Evolutionary conservation across 2,113 vertebrate species (phyloP).

Genomic region (Tiliqua scincoides): DNA sequence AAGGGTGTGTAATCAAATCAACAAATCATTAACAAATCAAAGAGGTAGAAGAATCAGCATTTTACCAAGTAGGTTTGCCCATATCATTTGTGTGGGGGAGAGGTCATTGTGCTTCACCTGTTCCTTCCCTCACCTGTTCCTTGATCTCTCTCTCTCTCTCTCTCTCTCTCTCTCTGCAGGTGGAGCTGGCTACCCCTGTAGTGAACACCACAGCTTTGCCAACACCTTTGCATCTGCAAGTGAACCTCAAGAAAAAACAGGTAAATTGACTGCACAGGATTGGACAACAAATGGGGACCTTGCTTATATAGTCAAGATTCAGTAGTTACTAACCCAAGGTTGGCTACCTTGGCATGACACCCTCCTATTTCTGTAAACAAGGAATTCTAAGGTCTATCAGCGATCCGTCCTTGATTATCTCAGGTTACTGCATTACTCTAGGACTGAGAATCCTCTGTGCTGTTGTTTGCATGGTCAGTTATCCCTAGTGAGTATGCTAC

Average conservation of each 20-base stretch:
- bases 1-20: background rate
- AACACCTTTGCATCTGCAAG: conserved; percentile 72
- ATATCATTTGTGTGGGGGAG: too few relatives aligned
- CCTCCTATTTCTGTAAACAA: background rate
- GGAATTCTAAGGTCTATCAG: background rate
- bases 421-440: background rate
- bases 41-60: background rate
- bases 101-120: background rate
- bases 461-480: too few relatives aligned
- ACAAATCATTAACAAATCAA: background rate
- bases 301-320: background rate
- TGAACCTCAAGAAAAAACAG: conserved; percentile 77
- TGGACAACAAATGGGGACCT: background rate
- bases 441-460: too few relatives aligned
- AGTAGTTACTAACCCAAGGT: background rate
- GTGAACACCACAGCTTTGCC: conserved; percentile 72
- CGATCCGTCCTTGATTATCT: background rate
- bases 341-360: background rate
- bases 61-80: too few relatives aligned
- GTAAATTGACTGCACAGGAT: conserved; percentile 3
- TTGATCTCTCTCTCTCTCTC: background rate
- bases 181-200: conserved; percentile 5
- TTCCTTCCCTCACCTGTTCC: background rate
- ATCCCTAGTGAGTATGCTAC: too few relatives aligned
- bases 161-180: conserved; percentile 15